Conservation (phyloP, 2,113 vertebrate genomes). For the Albula glossodonta region DNA sequence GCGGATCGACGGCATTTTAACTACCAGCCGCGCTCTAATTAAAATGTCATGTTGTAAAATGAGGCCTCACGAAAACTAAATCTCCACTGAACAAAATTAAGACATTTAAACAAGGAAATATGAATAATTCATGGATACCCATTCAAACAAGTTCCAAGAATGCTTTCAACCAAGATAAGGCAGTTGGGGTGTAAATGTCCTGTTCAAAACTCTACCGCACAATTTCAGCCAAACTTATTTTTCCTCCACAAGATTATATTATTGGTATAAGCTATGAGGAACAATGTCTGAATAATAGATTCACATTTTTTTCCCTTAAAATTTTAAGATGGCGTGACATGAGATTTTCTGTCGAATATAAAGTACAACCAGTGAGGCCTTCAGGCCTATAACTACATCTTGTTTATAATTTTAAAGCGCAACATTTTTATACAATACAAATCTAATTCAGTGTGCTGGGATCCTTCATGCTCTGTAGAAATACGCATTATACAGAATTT, state of each 20-base stretch:
- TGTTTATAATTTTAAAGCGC: not conserved
- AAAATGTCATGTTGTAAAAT: slow-evolving; percentile 31
- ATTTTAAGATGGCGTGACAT: not conserved
- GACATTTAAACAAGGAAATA: slow-evolving; percentile 25
- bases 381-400: not conserved
- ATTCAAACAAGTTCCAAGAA: slow-evolving; percentile 4
- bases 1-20: slow-evolving; percentile 23
- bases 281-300: not conserved
- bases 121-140: slow-evolving; percentile 12
- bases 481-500: too few relatives aligned
- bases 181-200: not conserved
- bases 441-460: not conserved
- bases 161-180: slow-evolving; percentile 7
- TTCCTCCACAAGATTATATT: not conserved
- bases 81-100: slow-evolving; percentile 14
- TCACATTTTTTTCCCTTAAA: not conserved
- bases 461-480: not conserved
- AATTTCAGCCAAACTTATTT: not conserved
- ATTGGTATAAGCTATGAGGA: not conserved
- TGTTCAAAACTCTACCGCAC: not conserved
- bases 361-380: not conserved
- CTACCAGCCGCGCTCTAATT: slow-evolving; percentile 25
- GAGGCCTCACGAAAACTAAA: not conserved
- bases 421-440: not conserved
- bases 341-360: not conserved